phyloP scores from a whole-genome alignment of 2,797 vertebrate species.

The Distichodus sexfasciatus region DNA sequence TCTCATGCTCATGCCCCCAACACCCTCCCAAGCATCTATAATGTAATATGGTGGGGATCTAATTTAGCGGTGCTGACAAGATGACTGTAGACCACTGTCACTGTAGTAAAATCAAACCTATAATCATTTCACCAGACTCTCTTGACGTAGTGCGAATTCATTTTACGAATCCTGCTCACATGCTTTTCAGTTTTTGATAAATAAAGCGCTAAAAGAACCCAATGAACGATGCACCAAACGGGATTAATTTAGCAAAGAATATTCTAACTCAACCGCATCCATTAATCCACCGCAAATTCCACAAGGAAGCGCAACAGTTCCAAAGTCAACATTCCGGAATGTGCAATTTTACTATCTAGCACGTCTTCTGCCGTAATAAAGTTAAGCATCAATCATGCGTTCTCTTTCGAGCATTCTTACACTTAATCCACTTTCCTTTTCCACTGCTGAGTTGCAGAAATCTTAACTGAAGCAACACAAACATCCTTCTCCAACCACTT shows the following conservation, averaged over 20 bases:
- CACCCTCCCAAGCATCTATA: conserved; percentile 19
- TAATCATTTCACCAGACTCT: not conserved
- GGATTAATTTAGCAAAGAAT: conserved; percentile 14
- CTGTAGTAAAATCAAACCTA: conserved; percentile 5
- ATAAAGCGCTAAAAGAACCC: too few relatives aligned
- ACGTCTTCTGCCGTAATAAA: not conserved
- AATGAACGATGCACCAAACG: conserved; percentile 7
- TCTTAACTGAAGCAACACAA: too few relatives aligned
- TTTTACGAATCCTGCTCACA: not conserved
- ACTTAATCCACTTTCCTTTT: conserved; percentile 24
- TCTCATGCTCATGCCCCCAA: conserved; percentile 6
- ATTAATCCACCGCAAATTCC: conserved; percentile 6
- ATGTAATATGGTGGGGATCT: conserved; percentile 15
- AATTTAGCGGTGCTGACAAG: conserved; percentile 20
- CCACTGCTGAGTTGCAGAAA: conserved; percentile 3
- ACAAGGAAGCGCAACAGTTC: not conserved
- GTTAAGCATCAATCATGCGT: not conserved
- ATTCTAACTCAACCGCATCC: conserved; percentile 7
- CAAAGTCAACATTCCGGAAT: not conserved
- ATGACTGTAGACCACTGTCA: conserved; percentile 15
- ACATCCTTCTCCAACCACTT: conserved; percentile 16
- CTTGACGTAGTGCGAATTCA: not conserved
- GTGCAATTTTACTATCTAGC: not conserved
- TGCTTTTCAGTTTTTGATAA: not conserved
- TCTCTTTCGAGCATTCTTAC: not conserved